Conservation (phyloP, 2,888 invertebrate genomes). For the Furcula furcula region DNA sequence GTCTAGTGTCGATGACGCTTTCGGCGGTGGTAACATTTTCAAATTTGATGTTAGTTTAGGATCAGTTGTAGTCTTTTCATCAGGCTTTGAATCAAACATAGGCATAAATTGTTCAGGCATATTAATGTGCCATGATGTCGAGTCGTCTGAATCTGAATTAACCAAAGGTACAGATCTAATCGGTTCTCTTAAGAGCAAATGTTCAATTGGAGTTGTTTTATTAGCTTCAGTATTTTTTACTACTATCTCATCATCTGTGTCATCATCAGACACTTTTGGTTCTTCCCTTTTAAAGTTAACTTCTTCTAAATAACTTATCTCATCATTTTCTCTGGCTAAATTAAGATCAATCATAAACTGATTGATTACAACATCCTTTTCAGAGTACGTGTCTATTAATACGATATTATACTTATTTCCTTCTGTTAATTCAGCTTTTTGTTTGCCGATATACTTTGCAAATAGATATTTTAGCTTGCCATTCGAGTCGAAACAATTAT, state of each 20-base stretch:
- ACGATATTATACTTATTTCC: conserved; percentile 74
- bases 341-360: conserved; percentile 72
- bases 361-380: conserved; percentile 69
- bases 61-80: background rate
- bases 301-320: conserved; percentile 44
- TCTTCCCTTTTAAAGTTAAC: conserved; percentile 25
- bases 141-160: conserved; percentile 34
- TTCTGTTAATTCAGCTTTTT: conserved; percentile 50
- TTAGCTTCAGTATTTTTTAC: background rate
- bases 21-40: conserved; percentile 1
- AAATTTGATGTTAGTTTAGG: background rate
- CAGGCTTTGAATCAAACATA: conserved; percentile 21
- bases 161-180: conserved; percentile 54
- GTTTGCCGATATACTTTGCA: conserved; percentile 63
- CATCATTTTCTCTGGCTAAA: conserved; percentile 57
- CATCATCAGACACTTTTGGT: conserved; percentile 19
- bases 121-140: conserved; percentile 43
- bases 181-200: conserved; percentile 30
- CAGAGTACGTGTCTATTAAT: conserved; percentile 68
- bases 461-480: conserved; percentile 65
- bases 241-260: conserved; percentile 11
- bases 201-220: conserved; percentile 8
- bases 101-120: conserved; percentile 32
- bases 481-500: conserved; percentile 56
- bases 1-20: conserved; percentile 23